Percentiles rank a stretch among this genome's conserved stretches.
Conservation (phyloP, 2,797 vertebrate species). For the Sebastes nivosus region DNA sequence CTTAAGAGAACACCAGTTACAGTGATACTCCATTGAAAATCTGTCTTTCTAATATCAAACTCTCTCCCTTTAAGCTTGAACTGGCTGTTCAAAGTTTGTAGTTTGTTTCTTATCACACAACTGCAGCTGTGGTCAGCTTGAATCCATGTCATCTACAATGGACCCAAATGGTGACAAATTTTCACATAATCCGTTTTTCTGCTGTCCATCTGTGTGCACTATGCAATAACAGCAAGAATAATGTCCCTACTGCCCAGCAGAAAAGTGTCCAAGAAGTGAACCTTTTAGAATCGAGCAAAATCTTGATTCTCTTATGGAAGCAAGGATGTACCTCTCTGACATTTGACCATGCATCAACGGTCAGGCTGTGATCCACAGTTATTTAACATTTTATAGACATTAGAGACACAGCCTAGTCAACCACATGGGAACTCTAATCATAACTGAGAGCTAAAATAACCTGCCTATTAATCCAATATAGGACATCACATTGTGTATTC, state of each 20-base stretch:
- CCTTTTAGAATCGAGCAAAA: not conserved
- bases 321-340: slow-evolving; percentile 14
- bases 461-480: slow-evolving; percentile 68
- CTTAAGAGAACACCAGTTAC: not conserved
- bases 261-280: not conserved
- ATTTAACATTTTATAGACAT: slow-evolving; percentile 35
- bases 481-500: slow-evolving; percentile 59
- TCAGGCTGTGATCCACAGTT: slow-evolving; percentile 24
- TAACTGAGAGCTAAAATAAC: slow-evolving; percentile 59
- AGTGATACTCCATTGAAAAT: not conserved
- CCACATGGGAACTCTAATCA: slow-evolving; percentile 45
- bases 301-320: not conserved
- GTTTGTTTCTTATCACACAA: slow-evolving; percentile 8
- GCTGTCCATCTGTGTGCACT: not conserved
- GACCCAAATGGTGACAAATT: not conserved
- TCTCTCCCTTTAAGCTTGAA: not conserved
- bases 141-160: not conserved
- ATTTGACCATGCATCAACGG: slow-evolving; percentile 20
- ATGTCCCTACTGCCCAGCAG: not conserved
- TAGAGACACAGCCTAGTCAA: slow-evolving; percentile 20
- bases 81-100: not conserved
- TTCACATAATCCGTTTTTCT: not conserved
- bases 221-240: not conserved
- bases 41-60: not conserved
- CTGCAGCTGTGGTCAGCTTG: not conserved